These are phyloP conservation scores for Brenthis ino DNA, from an alignment of 2,888 invertebrate genomes.

Conservation along the genomic window DNA sequence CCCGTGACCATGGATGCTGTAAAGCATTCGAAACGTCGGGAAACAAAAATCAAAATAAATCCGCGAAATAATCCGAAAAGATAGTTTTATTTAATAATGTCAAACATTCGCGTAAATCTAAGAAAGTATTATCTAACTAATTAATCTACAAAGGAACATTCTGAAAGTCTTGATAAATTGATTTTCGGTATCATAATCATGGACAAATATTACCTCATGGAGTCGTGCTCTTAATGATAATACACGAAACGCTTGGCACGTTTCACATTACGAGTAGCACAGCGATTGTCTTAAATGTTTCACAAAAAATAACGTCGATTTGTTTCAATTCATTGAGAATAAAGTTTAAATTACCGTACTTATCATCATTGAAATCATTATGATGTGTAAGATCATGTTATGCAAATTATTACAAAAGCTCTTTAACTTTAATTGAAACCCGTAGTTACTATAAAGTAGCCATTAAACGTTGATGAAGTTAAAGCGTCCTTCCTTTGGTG, in stretches of 20 bases:
- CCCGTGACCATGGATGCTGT: too few species aligned
- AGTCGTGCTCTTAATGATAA: conserved; percentile 13
- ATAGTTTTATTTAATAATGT: too few species aligned
- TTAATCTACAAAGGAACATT: conserved; percentile 1
- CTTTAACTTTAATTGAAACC: not conserved
- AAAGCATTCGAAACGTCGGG: too few species aligned
- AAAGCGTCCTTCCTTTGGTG: too few species aligned
- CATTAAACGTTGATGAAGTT: too few species aligned
- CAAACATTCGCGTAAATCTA: too few species aligned
- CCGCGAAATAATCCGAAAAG: too few species aligned
- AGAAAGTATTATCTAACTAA: too few species aligned
- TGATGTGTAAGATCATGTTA: conserved; percentile 9
- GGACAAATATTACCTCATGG: not conserved
- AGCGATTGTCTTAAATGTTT: conserved; percentile 9
- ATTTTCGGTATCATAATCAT: conserved; percentile 12
- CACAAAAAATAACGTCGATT: not conserved
- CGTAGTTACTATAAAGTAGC: not conserved
- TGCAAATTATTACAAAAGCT: conserved; percentile 6
- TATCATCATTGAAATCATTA: not conserved
- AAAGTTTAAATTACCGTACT: not conserved
- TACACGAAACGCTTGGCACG: conserved; percentile 1
- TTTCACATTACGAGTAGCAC: conserved; percentile 12
- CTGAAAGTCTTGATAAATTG: conserved; percentile 8
- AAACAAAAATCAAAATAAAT: too few species aligned
- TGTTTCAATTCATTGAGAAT: conserved; percentile 5